Base-by-base conservation (phyloP, 2,888 invertebrate genomes). In the Gymnocheta viridis region DNA sequence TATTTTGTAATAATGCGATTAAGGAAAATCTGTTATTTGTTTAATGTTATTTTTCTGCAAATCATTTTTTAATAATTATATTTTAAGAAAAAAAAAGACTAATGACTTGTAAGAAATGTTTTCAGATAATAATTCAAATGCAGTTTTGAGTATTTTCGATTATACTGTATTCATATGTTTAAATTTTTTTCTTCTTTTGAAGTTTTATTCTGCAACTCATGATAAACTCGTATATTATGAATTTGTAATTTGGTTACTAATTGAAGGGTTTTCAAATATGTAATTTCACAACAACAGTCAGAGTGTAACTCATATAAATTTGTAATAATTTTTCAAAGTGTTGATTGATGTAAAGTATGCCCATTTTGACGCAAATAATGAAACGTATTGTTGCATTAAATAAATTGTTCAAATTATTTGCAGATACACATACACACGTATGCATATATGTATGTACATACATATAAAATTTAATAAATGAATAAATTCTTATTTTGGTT, bases 181-280 rank as follows among this genome's bases (percentile, higher is more conserved):
- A 9, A 27, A 29, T 29, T 27, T 27, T 54, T 14, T 51, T 22
- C 2, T 27, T 17, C 29, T 19, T 44, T 41, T 35, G 24, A 29
- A 78, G 2, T 38, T 73, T 35, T 12, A 66, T 82, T 79, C 41
- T 14, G 56, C 73, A 81, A 77, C 41, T 80, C 77, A 86, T 85
- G 79, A 66, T 58, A 29, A n/a, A 14, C 32, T 4, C 4, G 47
- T 74, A 38, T 44, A 54, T 81, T 80, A 67, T 86, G 78, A 78
- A 62, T 86, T 85, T 67, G 66, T 82, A 70, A 64, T 83, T 80
- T 47, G 51, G 78, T 81, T 85, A 81, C 79, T 80, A 79, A 83
- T 82, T 77, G 72, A 79, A 84, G 83, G 83, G 82, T 74, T 77
- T 62, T 80, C 10, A 58, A 44, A 47, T 12, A 41, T 19, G 56